A percentile compares a stretch with the other conserved stretches of the same genome.
Conservation (phyloP, 1,140 invertebrate genomes). For the Pinna nobilis region DNA sequence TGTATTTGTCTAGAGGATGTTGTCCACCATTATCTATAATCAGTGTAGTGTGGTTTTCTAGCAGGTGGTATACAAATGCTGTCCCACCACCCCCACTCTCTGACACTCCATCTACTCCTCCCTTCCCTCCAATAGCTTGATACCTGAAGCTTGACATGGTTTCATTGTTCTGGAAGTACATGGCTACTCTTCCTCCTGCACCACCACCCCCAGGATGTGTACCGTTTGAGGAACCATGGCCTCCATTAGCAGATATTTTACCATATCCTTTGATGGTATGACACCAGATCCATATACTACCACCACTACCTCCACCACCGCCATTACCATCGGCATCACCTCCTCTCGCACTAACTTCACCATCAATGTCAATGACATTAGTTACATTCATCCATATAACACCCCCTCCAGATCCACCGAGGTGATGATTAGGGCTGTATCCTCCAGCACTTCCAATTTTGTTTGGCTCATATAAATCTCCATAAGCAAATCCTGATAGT, state of each 20-base stretch:
- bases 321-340: slow-evolving; percentile 39
- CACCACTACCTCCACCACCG: slow-evolving; percentile 62
- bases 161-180: slow-evolving; percentile 60
- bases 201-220: slow-evolving; percentile 58
- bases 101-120: slow-evolving; percentile 39
- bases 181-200: slow-evolving; percentile 60
- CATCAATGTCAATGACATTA: slow-evolving; percentile 60
- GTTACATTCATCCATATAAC: slow-evolving; percentile 67
- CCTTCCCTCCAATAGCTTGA: slow-evolving; percentile 53
- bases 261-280: slow-evolving; percentile 61
- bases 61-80: slow-evolving; percentile 63
- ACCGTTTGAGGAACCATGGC: slow-evolving; percentile 40
- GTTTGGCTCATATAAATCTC: slow-evolving; percentile 63
- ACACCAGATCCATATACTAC: slow-evolving; percentile 65
- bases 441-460: slow-evolving; percentile 60
- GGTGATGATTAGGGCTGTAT: slow-evolving; percentile 26
- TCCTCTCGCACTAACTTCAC: slow-evolving; percentile 62
- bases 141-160: slow-evolving; percentile 61
- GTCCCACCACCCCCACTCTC: slow-evolving; percentile 64
- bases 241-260: slow-evolving; percentile 60
- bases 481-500: slow-evolving; percentile 57
- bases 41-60: slow-evolving; percentile 58
- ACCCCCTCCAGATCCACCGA: slow-evolving; percentile 59
- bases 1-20: slow-evolving; percentile 45
- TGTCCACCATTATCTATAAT: slow-evolving; percentile 61